Conservation (phyloP, 2,113 vertebrate species). For the Trichomycterus rosablanca region DNA sequence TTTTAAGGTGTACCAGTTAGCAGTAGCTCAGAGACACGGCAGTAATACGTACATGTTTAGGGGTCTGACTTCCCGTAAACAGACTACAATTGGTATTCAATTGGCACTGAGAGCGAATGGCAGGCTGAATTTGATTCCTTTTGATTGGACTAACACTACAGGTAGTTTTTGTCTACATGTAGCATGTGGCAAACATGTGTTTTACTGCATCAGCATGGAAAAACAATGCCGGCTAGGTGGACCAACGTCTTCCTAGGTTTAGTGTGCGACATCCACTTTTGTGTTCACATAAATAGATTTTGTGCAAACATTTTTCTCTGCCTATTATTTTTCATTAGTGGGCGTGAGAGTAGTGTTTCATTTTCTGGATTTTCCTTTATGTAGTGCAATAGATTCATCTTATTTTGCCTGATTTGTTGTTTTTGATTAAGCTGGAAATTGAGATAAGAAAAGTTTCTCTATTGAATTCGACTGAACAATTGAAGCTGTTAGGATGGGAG, state of each 20-base stretch:
- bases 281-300: constrained; percentile 47
- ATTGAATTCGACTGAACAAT: constrained; percentile 9
- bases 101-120: constrained; percentile 31
- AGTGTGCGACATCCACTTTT: constrained; percentile 21
- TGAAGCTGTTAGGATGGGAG: constrained; percentile 13
- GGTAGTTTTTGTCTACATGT: constrained; percentile 28
- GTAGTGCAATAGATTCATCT: constrained; percentile 66
- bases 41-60: not conserved
- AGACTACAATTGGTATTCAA: constrained; percentile 12
- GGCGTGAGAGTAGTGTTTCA: constrained; percentile 68
- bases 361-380: constrained; percentile 49
- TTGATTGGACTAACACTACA: constrained; percentile 20
- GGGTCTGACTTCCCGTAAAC: constrained; percentile 14
- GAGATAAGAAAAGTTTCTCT: not conserved
- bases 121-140: constrained; percentile 20
- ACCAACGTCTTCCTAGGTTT: constrained; percentile 12
- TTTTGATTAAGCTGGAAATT: constrained; percentile 47
- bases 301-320: constrained; percentile 54
- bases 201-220: constrained; percentile 13
- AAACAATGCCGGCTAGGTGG: constrained; percentile 4
- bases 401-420: constrained; percentile 55
- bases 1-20: not conserved
- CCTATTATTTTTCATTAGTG: constrained; percentile 62
- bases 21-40: constrained; percentile 13
- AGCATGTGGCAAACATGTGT: not conserved